Evolutionary conservation across 2,113 vertebrate species (phyloP).

Genomic region (Phrynosoma blainvillii): DNA sequence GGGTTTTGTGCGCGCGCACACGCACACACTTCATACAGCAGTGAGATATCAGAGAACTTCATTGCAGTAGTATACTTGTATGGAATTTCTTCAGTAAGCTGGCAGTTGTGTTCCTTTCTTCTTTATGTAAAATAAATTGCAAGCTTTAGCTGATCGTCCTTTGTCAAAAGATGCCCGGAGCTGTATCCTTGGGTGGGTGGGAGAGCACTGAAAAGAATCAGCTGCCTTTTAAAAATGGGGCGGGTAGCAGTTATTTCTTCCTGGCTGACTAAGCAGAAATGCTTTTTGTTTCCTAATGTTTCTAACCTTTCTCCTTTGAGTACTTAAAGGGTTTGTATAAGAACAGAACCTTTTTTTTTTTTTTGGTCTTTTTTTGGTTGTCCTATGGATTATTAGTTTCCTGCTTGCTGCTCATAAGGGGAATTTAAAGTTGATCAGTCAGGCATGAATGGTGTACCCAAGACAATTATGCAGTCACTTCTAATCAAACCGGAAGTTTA

Average conservation of each 20-base stretch:
- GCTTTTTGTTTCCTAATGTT: background rate
- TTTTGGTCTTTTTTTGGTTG: background rate
- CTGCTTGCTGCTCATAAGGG: background rate
- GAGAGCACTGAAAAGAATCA: background rate
- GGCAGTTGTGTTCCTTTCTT: background rate
- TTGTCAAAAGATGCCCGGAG: background rate
- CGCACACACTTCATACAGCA: too few species aligned
- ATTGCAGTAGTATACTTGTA: background rate
- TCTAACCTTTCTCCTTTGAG: constrained; percentile 9
- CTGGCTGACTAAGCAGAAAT: constrained; percentile 13
- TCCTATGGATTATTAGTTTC: background rate
- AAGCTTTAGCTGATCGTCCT: background rate
- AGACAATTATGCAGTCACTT: constrained; percentile 73
- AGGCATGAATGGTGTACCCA: constrained; percentile 57
- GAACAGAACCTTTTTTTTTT: background rate
- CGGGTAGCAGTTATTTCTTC: background rate
- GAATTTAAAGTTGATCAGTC: constrained; percentile 12
- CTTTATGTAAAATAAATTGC: background rate
- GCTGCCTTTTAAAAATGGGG: background rate
- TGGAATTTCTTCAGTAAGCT: background rate
- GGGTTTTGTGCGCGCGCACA: too few species aligned
- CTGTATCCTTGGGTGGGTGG: background rate
- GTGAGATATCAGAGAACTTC: constrained; percentile 5
- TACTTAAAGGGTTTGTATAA: background rate
- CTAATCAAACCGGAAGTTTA: constrained; percentile 85